Base-by-base conservation (phyloP, 2,888 invertebrate species). In the Drosophila picticornis region DNA sequence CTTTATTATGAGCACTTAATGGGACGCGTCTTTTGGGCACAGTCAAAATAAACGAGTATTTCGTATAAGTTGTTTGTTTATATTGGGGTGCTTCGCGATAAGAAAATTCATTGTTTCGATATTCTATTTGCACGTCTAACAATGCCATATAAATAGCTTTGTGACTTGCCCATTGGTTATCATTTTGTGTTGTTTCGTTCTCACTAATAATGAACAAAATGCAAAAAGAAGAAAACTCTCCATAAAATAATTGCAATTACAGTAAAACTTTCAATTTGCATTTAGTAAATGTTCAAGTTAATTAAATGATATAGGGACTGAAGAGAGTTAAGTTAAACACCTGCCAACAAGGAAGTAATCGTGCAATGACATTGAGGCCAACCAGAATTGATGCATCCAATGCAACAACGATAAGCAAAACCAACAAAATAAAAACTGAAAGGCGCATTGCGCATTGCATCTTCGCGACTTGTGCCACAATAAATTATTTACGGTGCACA, bases 71-170 rank as follows among this genome's bases (percentile, higher is more conserved):
- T 16, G 10, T n/a, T 52, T 75, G 34, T 50, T 57, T 43, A 36
- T 31, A 10, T 27, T 25, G 1, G 13, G 16, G 22, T 2, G 11
- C 1, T 11, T 43, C 0, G 59, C 46, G 72, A 73, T 73, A 73
- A 65, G 60, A 25, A 48, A 40, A 2, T 16, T 34, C 46, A 13
- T n/a, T 72, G 43, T 36, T n/a, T 65, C 25, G 31, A 16, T 31
- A 67, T 59, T 65, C 31, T 43, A 36, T 43, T 68, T 51, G n/a
- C 58, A 69, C 58, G 58, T 29, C 56, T 36, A 56, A 55, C 56
- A 58, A 31, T 40, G 31, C n/a, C 38, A 57, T 69, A 75, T 51
- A 75, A 75, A 70, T 32, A 75, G 70, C 60, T 63, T 60, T 25
- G 50, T 36, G 36, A 36, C 55, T 48, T 70, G 9, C 27, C 58